Conservation (phyloP, 2,797 vertebrate genomes). For the Adelosebastes latens region DNA sequence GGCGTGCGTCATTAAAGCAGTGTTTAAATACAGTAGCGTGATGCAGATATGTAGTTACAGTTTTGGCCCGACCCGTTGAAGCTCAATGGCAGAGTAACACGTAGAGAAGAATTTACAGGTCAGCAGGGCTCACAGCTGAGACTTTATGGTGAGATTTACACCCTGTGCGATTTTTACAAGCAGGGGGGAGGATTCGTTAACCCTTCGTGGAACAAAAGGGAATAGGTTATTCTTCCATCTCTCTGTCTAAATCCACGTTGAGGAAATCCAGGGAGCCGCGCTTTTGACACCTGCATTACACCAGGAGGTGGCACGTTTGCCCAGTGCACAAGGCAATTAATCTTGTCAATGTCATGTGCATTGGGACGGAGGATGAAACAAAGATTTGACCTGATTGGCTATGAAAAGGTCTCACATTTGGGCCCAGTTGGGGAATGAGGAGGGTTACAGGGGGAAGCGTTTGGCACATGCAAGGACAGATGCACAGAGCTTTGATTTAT, state of each 20-base stretch:
- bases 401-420: conserved; percentile 79
- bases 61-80: conserved; percentile 44
- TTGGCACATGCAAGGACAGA: conserved; percentile 80
- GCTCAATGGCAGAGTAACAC: conserved; percentile 65
- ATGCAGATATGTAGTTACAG: conserved; percentile 71
- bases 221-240: conserved; percentile 45
- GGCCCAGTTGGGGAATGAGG: conserved; percentile 68
- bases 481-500: conserved; percentile 84
- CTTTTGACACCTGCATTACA: conserved; percentile 80
- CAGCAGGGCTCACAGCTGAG: conserved; percentile 82
- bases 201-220: conserved; percentile 62
- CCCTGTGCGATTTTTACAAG: conserved; percentile 75
- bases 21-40: conserved; percentile 58
- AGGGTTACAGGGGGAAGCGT: conserved; percentile 69
- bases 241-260: conserved; percentile 43
- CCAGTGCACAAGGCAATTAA: conserved; percentile 81
- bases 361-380: conserved; percentile 80
- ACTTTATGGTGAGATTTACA: conserved; percentile 82
- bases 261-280: conserved; percentile 61
- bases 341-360: conserved; percentile 84
- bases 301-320: conserved; percentile 77
- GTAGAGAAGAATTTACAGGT: conserved; percentile 78
- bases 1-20: conserved; percentile 32
- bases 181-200: conserved; percentile 66
- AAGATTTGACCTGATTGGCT: conserved; percentile 83